Base-by-base conservation (phyloP, 1,140 invertebrate species). In the Radopholus similis region DNA sequence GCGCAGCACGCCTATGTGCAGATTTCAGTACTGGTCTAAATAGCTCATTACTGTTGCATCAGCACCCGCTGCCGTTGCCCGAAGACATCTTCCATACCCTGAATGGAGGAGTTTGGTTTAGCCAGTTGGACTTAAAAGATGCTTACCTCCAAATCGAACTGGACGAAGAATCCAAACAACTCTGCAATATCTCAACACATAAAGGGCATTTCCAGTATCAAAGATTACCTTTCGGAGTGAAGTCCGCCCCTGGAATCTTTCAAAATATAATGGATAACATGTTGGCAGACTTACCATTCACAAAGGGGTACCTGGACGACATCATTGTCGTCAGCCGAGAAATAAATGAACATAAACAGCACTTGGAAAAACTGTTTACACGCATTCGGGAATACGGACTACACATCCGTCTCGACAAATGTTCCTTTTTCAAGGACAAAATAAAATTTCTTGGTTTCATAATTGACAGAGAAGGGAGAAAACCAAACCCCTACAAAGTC, bases 201-300 rank as follows among this genome's bases (percentile, higher is more conserved):
- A 13, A 4, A 9, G 75, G 76, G 2, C 44, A 73, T 32, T 76
- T 53, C 42, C 54, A 53, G 18, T 78, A 73, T 51, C 21, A 73
- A 34, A 37, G 82, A 44, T 55, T 86, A 8, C 81, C 77, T 4
- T 87, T 86, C 80, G 86, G 84, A 9, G 80, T 87, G 5, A 81
- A 83, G 64, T 81, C 80, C 18, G 84, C 85, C 0, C 84, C 86
- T 21, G 71, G 78, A n/a, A 82, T 85, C 64, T 88, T 87, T 68
- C 84, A 87, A 71, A 40, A 81, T 64, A 75, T 83, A 18, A 85
- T 87, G 23, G 83, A 85, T 42, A 66, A 80, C 64, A 68, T 83
- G 4, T 56, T 86, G 9, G 26, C 56, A 42, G 73, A 70, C 30
- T 54, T 84, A 5, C 68, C 71, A 30, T 73, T 67, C 18, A 74